phyloP scores from a whole-genome alignment of 1,140 invertebrate species.

The Sarcophaga peregrina region DNA sequence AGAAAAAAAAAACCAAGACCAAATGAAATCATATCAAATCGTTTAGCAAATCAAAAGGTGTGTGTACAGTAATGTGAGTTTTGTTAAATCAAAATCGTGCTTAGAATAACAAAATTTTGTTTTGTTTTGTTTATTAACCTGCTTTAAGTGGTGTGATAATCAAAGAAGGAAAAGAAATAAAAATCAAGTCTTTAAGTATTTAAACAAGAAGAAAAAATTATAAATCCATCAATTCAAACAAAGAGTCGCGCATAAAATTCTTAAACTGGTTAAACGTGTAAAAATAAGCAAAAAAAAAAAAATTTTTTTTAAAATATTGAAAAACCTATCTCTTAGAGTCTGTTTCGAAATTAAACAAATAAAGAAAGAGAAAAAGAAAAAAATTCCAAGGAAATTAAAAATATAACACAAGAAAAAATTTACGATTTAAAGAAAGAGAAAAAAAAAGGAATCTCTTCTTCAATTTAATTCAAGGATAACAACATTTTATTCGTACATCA shows the following conservation, averaged over 20 bases:
- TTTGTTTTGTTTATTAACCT: too few relatives aligned
- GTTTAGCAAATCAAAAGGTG: not conserved
- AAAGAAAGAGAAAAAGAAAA: not conserved
- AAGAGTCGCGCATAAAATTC: not conserved
- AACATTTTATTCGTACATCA: too few relatives aligned
- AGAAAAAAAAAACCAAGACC: not conserved
- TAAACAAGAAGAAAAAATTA: not conserved
- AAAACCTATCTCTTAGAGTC: too few relatives aligned
- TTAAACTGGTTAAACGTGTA: conserved; percentile 20
- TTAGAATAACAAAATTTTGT: not conserved
- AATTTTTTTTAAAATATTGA: too few relatives aligned
- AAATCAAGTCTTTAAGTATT: not conserved
- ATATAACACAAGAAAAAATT: not conserved
- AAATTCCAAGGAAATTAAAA: not conserved
- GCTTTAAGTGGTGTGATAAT: too few relatives aligned
- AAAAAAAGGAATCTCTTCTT: too few relatives aligned
- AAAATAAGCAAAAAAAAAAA: not conserved
- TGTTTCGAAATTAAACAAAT: too few relatives aligned
- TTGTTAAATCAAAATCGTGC: not conserved
- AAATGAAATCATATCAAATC: not conserved
- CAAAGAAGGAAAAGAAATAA: not conserved
- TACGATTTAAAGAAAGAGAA: not conserved
- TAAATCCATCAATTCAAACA: not conserved
- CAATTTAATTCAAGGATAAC: too few relatives aligned
- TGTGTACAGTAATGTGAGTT: not conserved